Conservation (phyloP, 2,797 vertebrate genomes). For the Champsocephalus gunnari region DNA sequence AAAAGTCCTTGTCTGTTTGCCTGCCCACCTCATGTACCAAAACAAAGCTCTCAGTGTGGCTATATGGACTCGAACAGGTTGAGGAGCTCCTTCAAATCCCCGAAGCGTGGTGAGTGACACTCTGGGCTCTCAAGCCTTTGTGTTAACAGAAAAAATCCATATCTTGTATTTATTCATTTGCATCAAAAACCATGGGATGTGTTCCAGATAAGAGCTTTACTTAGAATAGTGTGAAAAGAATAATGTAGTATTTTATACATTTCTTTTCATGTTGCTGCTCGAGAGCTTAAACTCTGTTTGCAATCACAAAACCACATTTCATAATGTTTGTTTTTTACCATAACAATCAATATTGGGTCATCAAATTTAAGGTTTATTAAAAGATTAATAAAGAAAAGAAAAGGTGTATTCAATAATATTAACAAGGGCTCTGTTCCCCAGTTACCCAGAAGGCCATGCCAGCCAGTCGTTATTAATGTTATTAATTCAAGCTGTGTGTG, state of each 20-base stretch:
- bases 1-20: constrained; percentile 42
- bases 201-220: constrained; percentile 34
- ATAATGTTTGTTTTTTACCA: not conserved
- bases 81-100: constrained; percentile 26
- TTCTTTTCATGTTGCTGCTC: not conserved
- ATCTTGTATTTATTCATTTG: constrained; percentile 48
- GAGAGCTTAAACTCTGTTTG: not conserved
- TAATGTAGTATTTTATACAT: constrained; percentile 20
- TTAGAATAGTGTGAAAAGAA: constrained; percentile 32
- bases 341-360: not conserved
- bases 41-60: constrained; percentile 21
- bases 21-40: not conserved
- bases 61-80: constrained; percentile 6
- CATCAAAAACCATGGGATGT: constrained; percentile 41
- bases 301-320: not conserved
- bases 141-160: constrained; percentile 52
- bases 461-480: not conserved
- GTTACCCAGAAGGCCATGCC: not conserved
- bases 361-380: too few relatives aligned
- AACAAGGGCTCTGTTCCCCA: not conserved
- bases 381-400: too few relatives aligned
- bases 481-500: not conserved
- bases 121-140: constrained; percentile 20
- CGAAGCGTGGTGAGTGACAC: not conserved
- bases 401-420: not conserved